These are phyloP conservation scores for Brachirus orientalis DNA, from an alignment of 2,113 vertebrate genomes.

Conservation along the genomic window DNA sequence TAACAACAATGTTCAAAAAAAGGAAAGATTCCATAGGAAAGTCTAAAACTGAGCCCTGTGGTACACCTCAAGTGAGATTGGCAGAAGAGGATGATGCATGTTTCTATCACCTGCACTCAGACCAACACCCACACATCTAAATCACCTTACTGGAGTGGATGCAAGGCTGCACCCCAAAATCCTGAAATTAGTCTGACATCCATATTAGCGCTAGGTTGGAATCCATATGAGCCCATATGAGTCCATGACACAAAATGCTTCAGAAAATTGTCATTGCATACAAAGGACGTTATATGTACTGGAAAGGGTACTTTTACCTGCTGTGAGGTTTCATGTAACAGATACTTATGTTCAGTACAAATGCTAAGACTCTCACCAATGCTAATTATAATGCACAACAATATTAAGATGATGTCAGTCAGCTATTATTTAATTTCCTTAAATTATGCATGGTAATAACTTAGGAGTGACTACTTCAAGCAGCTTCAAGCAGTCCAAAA, in stretches of 20 bases:
- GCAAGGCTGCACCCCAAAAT: neutral
- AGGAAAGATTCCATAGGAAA: neutral
- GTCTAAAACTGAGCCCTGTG: conserved; percentile 4
- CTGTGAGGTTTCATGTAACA: conserved; percentile 22
- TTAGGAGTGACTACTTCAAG: conserved; percentile 20
- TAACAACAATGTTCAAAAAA: neutral
- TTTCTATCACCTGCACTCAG: neutral
- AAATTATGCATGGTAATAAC: no score
- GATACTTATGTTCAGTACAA: no score
- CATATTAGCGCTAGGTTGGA: neutral
- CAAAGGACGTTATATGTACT: conserved; percentile 16
- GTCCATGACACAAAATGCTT: conserved; percentile 23
- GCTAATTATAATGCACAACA: neutral
- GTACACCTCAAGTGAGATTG: neutral
- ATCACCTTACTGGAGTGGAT: neutral
- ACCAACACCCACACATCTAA: conserved; percentile 7
- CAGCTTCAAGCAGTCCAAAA: conserved; percentile 7
- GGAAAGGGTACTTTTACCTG: conserved; percentile 37
- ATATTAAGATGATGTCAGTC: no score
- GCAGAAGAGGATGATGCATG: neutral
- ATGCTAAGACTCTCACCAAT: no score
- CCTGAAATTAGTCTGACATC: neutral
- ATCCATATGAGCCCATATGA: conserved; percentile 32
- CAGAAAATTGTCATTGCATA: conserved; percentile 12
- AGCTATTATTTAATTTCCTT: no score